These are phyloP conservation scores for Imbricaverruca yamaguchii DNA, from an alignment of 2,888 invertebrate genomes.

Conservation along the genomic window DNA sequence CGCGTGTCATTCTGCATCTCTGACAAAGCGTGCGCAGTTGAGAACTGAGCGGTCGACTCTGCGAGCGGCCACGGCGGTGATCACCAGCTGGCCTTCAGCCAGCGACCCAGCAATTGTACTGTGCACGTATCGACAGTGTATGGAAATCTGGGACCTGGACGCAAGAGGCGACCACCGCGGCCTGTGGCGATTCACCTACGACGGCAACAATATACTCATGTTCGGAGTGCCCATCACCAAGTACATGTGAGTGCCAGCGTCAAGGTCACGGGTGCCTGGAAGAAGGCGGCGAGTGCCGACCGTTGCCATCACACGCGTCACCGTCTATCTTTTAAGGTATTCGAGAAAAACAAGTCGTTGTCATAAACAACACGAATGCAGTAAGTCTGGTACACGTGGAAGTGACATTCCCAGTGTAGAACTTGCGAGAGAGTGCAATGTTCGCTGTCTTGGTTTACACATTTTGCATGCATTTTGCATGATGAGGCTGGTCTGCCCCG, in stretches of 20 bases:
- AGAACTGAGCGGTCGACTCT: too few relatives aligned
- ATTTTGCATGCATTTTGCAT: too few relatives aligned
- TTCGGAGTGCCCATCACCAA: slow-evolving; percentile 40
- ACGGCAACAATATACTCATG: slow-evolving; percentile 47
- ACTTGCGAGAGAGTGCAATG: too few relatives aligned
- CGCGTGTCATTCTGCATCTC: too few relatives aligned
- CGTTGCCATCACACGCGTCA: background rate
- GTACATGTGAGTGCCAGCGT: slow-evolving; percentile 37
- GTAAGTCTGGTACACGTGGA: too few relatives aligned
- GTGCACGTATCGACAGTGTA: slow-evolving; percentile 40
- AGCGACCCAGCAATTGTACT: too few relatives aligned
- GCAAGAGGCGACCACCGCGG: slow-evolving; percentile 50
- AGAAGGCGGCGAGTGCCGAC: background rate
- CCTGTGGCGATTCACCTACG: slow-evolving; percentile 49
- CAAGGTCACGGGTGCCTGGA: slow-evolving; percentile 36
- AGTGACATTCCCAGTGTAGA: too few relatives aligned
- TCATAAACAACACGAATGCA: background rate
- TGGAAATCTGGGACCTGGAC: slow-evolving; percentile 53
- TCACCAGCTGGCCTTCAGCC: too few relatives aligned
- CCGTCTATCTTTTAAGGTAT: background rate
- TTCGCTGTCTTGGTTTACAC: too few relatives aligned
- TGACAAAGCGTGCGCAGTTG: too few relatives aligned
- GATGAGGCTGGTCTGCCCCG: too few relatives aligned
- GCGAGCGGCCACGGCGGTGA: too few relatives aligned
- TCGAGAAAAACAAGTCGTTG: background rate